Base-by-base conservation (phyloP, 2,797 vertebrate genomes). In the Microhierax caerulescens region DNA sequence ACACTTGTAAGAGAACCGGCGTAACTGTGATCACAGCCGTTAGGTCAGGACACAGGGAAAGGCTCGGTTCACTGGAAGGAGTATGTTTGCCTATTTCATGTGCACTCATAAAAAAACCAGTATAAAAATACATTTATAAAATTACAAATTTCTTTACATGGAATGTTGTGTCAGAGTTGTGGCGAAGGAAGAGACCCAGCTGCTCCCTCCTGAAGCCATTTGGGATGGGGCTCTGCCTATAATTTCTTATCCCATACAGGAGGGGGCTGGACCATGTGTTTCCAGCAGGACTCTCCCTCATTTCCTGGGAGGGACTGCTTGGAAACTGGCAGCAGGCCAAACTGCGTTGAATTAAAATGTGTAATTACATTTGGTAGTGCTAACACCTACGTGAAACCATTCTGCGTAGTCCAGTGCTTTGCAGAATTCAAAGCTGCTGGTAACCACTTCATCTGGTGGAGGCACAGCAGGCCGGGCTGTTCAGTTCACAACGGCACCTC, bases 41-140 rank as follows among this genome's bases (percentile, higher is more conserved):
- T 65, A 10, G 12, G 39, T 57, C 82, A 82, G 68, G 69, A 72
- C 37, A 32, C 32, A 4, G 19, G 75, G 70, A 67, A 60, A n/a
- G 47, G 61, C 75, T 50, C 15, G 48, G 9, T 39, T 25, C n/a
- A 70, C 54, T 17, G 13, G 22, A 14, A 88, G 39, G 65, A 84
- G 48, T n/a, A 76, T 41, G 47, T 89, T 86, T 86, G 74, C 39
- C 57, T 79, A 39, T 53, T 87, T 97, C 67, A 92, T 85, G 76
- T 97, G 97, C 95, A 97, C 96, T 96, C 94, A 97, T 97, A 98
- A 98, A 97, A 98, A 98, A 98, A 98, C 93, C 97, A 96, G 98
- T 99, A 99, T 97, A 99, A 99, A 99, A 99, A 99, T 98, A 99
- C 96, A 89, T 96, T 82, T 98, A 97, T 97, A 98, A 99, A 99